Conservation (phyloP, 1,140 invertebrate genomes). For the Nixonia krombeini region DNA sequence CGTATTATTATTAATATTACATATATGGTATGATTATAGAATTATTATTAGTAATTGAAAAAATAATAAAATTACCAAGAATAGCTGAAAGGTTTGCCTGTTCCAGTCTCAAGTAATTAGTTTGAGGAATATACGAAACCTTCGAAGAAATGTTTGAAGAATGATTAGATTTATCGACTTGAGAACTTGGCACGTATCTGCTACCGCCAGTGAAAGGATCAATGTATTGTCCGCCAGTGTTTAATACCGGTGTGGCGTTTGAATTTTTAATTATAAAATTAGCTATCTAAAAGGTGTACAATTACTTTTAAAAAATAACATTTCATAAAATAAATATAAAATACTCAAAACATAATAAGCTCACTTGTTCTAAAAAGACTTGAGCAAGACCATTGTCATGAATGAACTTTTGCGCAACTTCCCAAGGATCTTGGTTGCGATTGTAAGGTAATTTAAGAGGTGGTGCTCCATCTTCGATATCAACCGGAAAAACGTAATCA, state of each 20-base stretch:
- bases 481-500: slow-evolving; percentile 96
- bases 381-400: slow-evolving; percentile 87
- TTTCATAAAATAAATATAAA: too few species aligned
- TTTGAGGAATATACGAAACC: slow-evolving; percentile 60
- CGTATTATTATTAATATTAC: not conserved
- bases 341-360: not conserved
- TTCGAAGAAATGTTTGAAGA: slow-evolving; percentile 30
- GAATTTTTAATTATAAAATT: slow-evolving; percentile 93
- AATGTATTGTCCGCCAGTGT: slow-evolving; percentile 72
- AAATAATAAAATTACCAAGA: slow-evolving; percentile 71
- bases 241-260: slow-evolving; percentile 45
- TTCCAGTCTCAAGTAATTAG: slow-evolving; percentile 75
- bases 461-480: slow-evolving; percentile 90
- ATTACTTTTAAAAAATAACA: too few species aligned
- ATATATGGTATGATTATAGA: slow-evolving; percentile 13
- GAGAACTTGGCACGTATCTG: slow-evolving; percentile 78
- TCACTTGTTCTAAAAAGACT: slow-evolving; percentile 90
- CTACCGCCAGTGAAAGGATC: slow-evolving; percentile 88
- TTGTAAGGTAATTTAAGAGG: slow-evolving; percentile 95
- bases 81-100: slow-evolving; percentile 77
- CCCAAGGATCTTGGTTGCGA: slow-evolving; percentile 88
- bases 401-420: slow-evolving; percentile 93
- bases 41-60: too few species aligned
- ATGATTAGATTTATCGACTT: slow-evolving; percentile 23
- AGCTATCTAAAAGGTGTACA: slow-evolving; percentile 85